These are phyloP conservation scores for Allacma fusca DNA, from an alignment of 2,888 invertebrate genomes.

Conservation along the genomic window DNA sequence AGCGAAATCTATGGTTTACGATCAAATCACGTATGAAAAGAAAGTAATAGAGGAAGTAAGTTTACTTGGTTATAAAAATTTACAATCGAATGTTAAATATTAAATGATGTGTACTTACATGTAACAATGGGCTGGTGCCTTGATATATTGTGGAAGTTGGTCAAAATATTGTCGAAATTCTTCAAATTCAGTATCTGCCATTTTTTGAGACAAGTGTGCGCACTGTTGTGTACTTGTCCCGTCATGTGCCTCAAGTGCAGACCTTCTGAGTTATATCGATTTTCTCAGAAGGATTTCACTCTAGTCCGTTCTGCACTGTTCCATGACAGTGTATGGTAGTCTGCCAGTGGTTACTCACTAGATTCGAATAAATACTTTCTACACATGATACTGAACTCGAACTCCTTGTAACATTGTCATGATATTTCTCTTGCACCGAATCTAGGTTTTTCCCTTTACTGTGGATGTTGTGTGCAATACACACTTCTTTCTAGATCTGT, in stretches of 20 bases:
- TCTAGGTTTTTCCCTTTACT: too few relatives aligned
- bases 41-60: neutral
- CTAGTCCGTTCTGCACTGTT: neutral
- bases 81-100: neutral
- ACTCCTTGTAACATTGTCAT: too few relatives aligned
- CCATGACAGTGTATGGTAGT: neutral
- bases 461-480: neutral
- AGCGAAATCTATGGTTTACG: neutral
- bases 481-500: constrained; percentile 4
- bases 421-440: too few relatives aligned
- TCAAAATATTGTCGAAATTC: constrained; percentile 89
- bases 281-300: neutral
- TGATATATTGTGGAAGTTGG: constrained; percentile 79
- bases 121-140: constrained; percentile 83
- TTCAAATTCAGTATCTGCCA: constrained; percentile 94
- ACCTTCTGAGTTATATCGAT: constrained; percentile 29
- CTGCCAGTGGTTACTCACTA: too few relatives aligned
- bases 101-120: constrained; percentile 75
- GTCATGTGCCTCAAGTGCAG: constrained; percentile 47
- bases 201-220: constrained; percentile 63
- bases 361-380: too few relatives aligned
- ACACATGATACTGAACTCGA: too few relatives aligned
- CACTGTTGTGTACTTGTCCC: constrained; percentile 44
- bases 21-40: neutral
- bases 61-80: neutral